Evolutionary conservation across 2,797 vertebrate species (phyloP).

Genomic region (Pelodytes ibericus): DNA sequence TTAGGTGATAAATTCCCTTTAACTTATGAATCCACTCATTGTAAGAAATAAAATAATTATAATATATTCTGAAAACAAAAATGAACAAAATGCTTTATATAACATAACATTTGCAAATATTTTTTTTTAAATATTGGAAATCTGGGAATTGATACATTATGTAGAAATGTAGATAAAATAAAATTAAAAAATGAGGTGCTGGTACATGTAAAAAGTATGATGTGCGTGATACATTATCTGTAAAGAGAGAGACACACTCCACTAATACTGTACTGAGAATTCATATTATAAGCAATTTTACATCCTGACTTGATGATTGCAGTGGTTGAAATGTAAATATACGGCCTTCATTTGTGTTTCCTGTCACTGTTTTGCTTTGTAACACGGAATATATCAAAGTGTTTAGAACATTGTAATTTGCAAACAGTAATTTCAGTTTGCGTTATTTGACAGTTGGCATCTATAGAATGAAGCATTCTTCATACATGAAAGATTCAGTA

Average conservation of each 20-base stretch:
- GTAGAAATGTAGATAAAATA: no score
- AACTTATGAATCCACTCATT: no score
- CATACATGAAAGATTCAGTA: conserved; percentile 21
- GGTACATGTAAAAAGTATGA: background rate
- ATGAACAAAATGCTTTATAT: no score
- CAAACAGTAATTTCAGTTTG: conserved; percentile 21
- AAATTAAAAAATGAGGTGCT: no score
- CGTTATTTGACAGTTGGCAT: conserved; percentile 41
- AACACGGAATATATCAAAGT: conserved; percentile 6
- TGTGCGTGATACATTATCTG: background rate
- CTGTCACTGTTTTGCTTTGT: conserved; percentile 19
- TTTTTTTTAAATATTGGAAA: no score
- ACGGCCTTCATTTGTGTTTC: conserved; percentile 20
- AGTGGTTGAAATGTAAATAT: conserved; percentile 27
- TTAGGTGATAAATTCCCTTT: no score
- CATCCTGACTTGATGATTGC: conserved; percentile 45
- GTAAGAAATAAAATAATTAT: no score
- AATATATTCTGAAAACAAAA: no score
- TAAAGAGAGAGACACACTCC: background rate
- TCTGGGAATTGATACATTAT: no score
- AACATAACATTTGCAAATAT: no score
- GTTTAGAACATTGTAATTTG: conserved; percentile 38
- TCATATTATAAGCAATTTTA: conserved; percentile 26
- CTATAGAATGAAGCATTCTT: conserved; percentile 23
- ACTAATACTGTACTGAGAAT: conserved; percentile 24